These are phyloP conservation scores for Nesogale talazaci DNA, from an alignment of 2,113 vertebrate genomes.

Conservation along the genomic window DNA sequence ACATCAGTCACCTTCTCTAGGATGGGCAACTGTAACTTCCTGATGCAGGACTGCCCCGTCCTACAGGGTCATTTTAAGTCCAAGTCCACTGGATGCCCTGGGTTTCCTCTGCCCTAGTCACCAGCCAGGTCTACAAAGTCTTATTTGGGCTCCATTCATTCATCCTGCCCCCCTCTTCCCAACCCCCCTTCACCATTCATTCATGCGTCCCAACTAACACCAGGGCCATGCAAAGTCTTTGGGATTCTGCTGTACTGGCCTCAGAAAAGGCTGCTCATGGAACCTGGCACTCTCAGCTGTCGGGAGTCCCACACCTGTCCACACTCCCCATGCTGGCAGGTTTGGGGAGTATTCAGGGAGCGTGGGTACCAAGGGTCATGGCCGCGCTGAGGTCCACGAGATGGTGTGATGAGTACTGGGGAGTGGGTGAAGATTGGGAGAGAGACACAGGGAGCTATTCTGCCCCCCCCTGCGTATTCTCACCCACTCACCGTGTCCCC, in stretches of 20 bases:
- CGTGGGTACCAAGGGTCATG: too few species aligned
- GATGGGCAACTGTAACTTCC: neutral
- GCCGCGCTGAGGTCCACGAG: neutral
- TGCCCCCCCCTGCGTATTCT: too few species aligned
- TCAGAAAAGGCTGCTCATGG: too few species aligned
- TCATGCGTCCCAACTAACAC: neutral
- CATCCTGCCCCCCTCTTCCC: too few species aligned
- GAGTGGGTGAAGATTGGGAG: neutral
- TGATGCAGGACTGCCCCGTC: neutral
- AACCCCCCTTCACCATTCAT: neutral
- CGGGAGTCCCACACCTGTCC: neutral
- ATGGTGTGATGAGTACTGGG: neutral
- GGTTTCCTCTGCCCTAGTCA: neutral
- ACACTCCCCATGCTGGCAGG: neutral
- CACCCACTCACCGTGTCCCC: too few species aligned
- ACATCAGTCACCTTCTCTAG: neutral
- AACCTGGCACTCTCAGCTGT: too few species aligned
- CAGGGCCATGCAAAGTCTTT: neutral
- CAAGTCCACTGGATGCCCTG: neutral
- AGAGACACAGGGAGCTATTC: neutral
- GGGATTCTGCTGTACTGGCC: too few species aligned
- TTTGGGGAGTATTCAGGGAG: too few species aligned
- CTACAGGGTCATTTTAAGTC: neutral
- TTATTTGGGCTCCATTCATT: neutral
- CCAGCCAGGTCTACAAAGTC: neutral